phyloP scores from a whole-genome alignment of 2,888 invertebrate genomes.

The Biston stratarius region DNA sequence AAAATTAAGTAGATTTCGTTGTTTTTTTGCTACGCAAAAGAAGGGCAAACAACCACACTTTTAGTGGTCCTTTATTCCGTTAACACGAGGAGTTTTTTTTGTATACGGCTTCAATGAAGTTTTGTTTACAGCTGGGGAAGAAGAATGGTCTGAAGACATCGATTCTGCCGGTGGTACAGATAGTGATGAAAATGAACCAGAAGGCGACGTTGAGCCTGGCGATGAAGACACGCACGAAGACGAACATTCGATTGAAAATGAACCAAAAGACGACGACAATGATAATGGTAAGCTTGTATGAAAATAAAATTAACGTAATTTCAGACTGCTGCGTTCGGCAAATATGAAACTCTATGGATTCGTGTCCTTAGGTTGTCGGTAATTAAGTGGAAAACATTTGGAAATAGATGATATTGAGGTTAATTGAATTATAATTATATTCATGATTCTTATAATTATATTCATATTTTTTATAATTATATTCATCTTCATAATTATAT shows the following conservation, averaged over 20 bases:
- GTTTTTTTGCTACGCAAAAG: too few species aligned
- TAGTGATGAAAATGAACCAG: slow-evolving; percentile 50
- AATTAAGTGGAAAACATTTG: too few species aligned
- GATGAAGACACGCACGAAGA: slow-evolving; percentile 48
- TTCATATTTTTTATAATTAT: too few species aligned
- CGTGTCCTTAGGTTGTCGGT: background rate
- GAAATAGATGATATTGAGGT: too few species aligned
- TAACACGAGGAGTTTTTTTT: background rate
- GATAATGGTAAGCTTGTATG: slow-evolving; percentile 13
- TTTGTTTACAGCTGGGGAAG: slow-evolving; percentile 74
- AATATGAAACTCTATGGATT: background rate
- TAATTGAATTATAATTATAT: too few species aligned
- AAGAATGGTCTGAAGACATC: slow-evolving; percentile 72
- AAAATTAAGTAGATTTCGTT: too few species aligned
- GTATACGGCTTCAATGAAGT: background rate
- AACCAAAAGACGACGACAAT: slow-evolving; percentile 51
- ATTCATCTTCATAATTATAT: too few species aligned
- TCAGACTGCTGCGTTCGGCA: too few species aligned
- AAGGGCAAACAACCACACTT: too few species aligned
- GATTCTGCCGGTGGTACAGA: slow-evolving; percentile 49
- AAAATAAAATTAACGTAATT: background rate
- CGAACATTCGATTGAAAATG: slow-evolving; percentile 54
- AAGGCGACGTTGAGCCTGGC: slow-evolving; percentile 29
- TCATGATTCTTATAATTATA: too few species aligned
- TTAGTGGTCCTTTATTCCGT: too few species aligned